Conservation (phyloP, 1,140 invertebrate species). For the Nasonia vitripennis region DNA sequence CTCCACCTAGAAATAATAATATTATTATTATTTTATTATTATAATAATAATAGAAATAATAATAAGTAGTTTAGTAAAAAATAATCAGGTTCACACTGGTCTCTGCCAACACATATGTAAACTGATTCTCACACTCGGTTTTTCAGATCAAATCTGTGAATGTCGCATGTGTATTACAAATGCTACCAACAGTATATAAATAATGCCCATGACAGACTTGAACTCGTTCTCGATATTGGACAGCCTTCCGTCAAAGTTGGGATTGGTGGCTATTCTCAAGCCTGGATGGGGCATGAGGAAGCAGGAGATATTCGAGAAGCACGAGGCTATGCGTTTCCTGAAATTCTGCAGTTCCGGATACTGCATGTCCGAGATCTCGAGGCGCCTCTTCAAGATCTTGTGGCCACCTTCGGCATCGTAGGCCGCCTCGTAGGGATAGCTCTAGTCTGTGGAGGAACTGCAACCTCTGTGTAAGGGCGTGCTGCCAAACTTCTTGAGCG, state of each 20-base stretch:
- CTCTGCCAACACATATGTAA: conserved; percentile 69
- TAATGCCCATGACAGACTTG: conserved; percentile 83
- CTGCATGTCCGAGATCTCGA: conserved; percentile 93
- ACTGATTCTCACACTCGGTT: conserved; percentile 70
- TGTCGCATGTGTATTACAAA: conserved; percentile 87
- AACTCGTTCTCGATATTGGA: conserved; percentile 96
- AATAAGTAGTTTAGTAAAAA: too few relatives aligned
- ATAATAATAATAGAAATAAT: too few relatives aligned
- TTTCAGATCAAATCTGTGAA: conserved; percentile 85
- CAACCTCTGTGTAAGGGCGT: conserved; percentile 95
- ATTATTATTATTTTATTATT: too few relatives aligned
- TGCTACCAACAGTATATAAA: conserved; percentile 88
- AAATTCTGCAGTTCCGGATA: conserved; percentile 96
- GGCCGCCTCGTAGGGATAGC: conserved; percentile 96
- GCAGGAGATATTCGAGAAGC: conserved; percentile 96
- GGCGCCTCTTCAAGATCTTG: conserved; percentile 88
- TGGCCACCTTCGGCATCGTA: conserved; percentile 95
- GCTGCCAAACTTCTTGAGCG: conserved; percentile 91
- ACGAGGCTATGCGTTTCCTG: conserved; percentile 93
- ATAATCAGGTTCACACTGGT: conserved; percentile 78
- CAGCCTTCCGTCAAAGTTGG: conserved; percentile 95
- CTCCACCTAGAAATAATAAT: too few relatives aligned
- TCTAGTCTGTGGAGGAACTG: conserved; percentile 98
- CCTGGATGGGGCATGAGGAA: conserved; percentile 99
- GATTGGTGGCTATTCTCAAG: conserved; percentile 96